phyloP scores from a whole-genome alignment of 2,797 vertebrate genomes.

The Oceanodroma leucorhoa region DNA sequence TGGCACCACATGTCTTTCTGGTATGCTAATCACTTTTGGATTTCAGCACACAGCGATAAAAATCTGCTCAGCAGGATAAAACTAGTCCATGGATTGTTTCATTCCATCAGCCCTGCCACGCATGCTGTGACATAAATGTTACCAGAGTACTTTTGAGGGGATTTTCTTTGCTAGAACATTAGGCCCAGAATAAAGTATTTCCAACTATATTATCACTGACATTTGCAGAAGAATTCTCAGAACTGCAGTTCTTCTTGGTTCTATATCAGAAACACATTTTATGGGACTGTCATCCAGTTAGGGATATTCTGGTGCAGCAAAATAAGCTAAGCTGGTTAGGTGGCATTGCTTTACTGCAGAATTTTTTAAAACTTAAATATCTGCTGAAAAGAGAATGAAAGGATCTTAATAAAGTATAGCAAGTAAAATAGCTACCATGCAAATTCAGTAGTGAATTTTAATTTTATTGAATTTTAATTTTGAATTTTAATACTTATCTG shows the following conservation, averaged over 20 bases:
- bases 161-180: neutral
- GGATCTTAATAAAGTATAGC: neutral
- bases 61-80: neutral
- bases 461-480: neutral
- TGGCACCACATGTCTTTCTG: neutral
- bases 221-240: neutral
- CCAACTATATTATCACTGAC: neutral
- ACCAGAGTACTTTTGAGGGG: neutral
- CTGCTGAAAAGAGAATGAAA: neutral
- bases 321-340: neutral
- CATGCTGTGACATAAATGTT: neutral
- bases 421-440: neutral
- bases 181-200: neutral
- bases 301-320: neutral
- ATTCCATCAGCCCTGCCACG: neutral
- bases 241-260: neutral
- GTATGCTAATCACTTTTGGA: neutral
- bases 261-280: neutral
- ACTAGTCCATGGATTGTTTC: neutral
- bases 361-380: neutral
- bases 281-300: neutral
- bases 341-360: neutral
- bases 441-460: neutral
- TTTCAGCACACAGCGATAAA: neutral
- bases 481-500: neutral